Conservation (phyloP, 2,888 invertebrate genomes). For the Aspidiotus destructor region DNA sequence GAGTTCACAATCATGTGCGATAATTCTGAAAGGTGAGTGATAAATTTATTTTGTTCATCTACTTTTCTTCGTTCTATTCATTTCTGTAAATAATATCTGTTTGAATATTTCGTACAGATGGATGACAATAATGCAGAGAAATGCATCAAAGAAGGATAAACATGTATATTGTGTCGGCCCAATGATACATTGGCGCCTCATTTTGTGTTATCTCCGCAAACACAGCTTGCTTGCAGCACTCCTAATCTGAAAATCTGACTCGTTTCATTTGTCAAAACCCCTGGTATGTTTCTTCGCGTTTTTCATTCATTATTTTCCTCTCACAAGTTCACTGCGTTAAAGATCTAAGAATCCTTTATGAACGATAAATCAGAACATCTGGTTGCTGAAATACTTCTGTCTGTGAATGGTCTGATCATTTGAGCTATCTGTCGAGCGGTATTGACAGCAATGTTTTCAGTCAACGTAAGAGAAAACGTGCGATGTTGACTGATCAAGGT, state of each 20-base stretch:
- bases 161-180: conserved; percentile 82
- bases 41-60: background rate
- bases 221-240: conserved; percentile 38
- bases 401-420: conserved; percentile 78
- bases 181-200: conserved; percentile 68
- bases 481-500: conserved; percentile 38
- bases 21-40: conserved; percentile 64
- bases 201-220: conserved; percentile 47
- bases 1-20: conserved; percentile 94
- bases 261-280: conserved; percentile 44
- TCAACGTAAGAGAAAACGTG: conserved; percentile 33
- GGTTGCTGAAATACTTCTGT: conserved; percentile 86
- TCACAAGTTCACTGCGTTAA: no score
- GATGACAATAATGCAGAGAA: conserved; percentile 84
- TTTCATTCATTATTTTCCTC: no score
- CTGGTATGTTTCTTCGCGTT: conserved; percentile 38
- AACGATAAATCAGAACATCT: conserved; percentile 30
- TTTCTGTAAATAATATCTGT: no score
- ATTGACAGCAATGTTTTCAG: conserved; percentile 31
- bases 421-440: conserved; percentile 59
- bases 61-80: no score
- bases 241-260: conserved; percentile 41
- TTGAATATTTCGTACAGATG: no score
- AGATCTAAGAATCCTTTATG: conserved; percentile 13
- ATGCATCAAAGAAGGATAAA: conserved; percentile 84